Base-by-base conservation (phyloP, 1,140 invertebrate genomes). In the Aphelenchoides besseyi region DNA sequence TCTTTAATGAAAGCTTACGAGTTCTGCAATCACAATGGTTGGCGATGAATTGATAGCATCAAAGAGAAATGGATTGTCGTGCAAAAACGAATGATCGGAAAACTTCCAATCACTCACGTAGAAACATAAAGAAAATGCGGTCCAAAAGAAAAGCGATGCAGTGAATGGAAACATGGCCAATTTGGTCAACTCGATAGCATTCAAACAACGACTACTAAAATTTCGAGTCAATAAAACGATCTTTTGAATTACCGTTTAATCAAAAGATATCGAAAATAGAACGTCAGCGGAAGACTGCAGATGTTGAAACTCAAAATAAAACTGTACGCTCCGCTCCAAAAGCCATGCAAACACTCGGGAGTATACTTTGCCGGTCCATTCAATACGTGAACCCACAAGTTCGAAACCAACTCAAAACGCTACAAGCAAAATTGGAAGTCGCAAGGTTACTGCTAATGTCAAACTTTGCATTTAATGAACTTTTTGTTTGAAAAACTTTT, bases 301-400 rank as follows among this genome's bases (percentile, higher is more conserved):
- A 59, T 59, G 5, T 18, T 18, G 18, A 59, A 59, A 33, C 5
- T 16, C 5, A 59, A 8, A 5, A 33, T 59, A 33, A 59, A 59
- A 28, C 5, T 8, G 55, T 59, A 59, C 5, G 5, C 23, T 28
- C 55, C 55, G 26, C 5, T 18, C 5, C 55, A 8, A 8, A 59
- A 8, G 12, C 12, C 5, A 5, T 8, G 23, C 18, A 59, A 33
- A 59, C 12, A 8, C 5, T 12, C 5, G 5, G 55, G 55, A 5
- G 23, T 8, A 23, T 29, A 59, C 26, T 33, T 28, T 5, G 32
- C 55, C 26, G 55, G 55, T 8, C 55, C 55, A 8, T 33, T 33
- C 5, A 59, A 33, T 23, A 59, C 26, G 55, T 59, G 55, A 33
- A 59, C 23, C 55, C 55, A 59, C 55, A 59, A 33, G 23, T 29